A percentile compares a stretch with the other conserved stretches of the same genome.
Conservation (phyloP, 2,797 vertebrate species). For the Okamejei kenojei region DNA sequence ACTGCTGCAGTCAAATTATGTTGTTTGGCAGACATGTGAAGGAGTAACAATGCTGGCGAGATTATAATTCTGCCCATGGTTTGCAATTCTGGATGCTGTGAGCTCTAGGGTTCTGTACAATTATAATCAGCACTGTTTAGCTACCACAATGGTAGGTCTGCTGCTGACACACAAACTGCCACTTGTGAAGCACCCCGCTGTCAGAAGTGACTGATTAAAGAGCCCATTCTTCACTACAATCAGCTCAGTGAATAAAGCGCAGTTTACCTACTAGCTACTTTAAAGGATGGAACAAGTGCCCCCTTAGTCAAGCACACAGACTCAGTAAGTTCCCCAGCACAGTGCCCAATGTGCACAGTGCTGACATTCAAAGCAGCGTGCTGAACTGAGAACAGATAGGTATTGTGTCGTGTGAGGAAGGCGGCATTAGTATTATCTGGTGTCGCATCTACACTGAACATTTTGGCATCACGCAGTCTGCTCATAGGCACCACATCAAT, state of each 20-base stretch:
- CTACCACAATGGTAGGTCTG: conserved; percentile 25
- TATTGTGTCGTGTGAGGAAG: neutral
- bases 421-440: neutral
- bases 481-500: neutral
- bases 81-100: conserved; percentile 18
- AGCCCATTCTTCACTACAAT: conserved; percentile 33
- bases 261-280: conserved; percentile 29
- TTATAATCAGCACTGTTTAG: conserved; percentile 25
- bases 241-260: conserved; percentile 32
- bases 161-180: conserved; percentile 31
- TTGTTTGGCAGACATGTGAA: conserved; percentile 13
- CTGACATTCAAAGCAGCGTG: neutral
- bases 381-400: conserved; percentile 1
- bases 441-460: neutral
- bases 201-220: conserved; percentile 35
- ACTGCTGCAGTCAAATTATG: neutral
- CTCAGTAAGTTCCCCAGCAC: neutral
- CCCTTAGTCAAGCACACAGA: conserved; percentile 21
- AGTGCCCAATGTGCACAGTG: conserved; percentile 16
- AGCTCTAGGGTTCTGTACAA: neutral
- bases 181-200: conserved; percentile 15
- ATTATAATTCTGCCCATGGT: conserved; percentile 19
- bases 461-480: neutral
- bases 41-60: neutral
- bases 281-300: conserved; percentile 27